A percentile compares a stretch with the other conserved stretches of the same genome.
Conservation (phyloP, 1,140 invertebrate genomes). For the Anagrus nilaparvatae region DNA sequence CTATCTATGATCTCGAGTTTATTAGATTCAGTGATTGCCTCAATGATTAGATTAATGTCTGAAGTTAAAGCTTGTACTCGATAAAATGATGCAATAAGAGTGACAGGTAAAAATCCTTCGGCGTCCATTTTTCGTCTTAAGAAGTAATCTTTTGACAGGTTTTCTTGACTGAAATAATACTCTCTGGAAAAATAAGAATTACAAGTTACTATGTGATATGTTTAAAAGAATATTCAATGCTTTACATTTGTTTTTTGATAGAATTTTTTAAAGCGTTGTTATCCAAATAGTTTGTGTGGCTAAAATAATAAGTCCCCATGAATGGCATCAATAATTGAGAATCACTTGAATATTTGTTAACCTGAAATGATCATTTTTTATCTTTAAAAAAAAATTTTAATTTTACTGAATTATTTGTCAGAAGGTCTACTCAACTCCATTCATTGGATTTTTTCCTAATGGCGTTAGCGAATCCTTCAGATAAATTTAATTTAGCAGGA, state of each 20-base stretch:
- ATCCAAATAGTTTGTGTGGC: conserved; percentile 44
- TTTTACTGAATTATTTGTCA: conserved; percentile 1
- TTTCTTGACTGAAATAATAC: conserved; percentile 98
- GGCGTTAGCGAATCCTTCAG: too few relatives aligned
- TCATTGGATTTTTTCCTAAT: too few relatives aligned
- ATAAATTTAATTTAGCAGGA: too few relatives aligned
- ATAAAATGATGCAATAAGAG: conserved; percentile 91
- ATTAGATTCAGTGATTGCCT: conserved; percentile 71
- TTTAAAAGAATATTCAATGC: conserved; percentile 7
- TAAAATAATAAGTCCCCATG: conserved; percentile 52
- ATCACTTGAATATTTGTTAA: conserved; percentile 32
- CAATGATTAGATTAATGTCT: conserved; percentile 72
- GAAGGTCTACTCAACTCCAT: too few relatives aligned
- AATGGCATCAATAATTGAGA: conserved; percentile 49
- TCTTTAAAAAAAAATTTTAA: neutral
- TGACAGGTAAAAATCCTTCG: conserved; percentile 86
- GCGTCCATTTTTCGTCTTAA: conserved; percentile 92
- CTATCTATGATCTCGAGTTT: conserved; percentile 71
- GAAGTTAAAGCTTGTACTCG: conserved; percentile 79
- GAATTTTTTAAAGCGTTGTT: conserved; percentile 58
- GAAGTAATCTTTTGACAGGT: conserved; percentile 92
- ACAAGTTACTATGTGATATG: neutral
- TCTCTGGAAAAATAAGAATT: conserved; percentile 58
- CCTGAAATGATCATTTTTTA: too few relatives aligned
- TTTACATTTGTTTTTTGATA: conserved; percentile 77